Percentiles rank a stretch among this genome's conserved stretches.
Evolutionary conservation across 1,140 invertebrate genomes (phyloP).

Genomic region (Drosophila insularis): DNA sequence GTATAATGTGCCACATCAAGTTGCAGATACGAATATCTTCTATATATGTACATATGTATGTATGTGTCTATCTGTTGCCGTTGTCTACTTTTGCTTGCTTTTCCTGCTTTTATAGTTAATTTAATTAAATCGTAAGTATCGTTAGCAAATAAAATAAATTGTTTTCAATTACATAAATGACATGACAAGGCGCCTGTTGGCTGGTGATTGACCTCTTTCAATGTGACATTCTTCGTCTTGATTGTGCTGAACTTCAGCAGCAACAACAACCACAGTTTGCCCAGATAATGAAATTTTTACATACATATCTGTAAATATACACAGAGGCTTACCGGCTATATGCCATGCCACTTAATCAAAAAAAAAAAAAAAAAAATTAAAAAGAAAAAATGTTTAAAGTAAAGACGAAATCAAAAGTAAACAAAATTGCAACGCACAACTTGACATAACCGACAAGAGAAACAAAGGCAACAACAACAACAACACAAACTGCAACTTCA

Average conservation of each 20-base stretch:
- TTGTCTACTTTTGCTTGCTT: not conserved
- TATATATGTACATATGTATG: conserved; percentile 19
- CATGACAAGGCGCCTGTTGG: conserved; percentile 60
- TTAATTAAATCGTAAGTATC: conserved; percentile 75
- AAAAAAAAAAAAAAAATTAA: conserved; percentile 74
- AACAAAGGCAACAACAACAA: conserved; percentile 34
- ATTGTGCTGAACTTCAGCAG: conserved; percentile 52
- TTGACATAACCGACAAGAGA: conserved; percentile 50
- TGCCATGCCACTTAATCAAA: conserved; percentile 71
- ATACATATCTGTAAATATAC: conserved; percentile 22
- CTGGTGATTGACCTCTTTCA: conserved; percentile 80
- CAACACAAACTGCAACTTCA: conserved; percentile 33
- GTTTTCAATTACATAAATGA: conserved; percentile 71
- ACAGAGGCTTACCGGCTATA: conserved; percentile 41
- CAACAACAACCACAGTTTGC: conserved; percentile 46
- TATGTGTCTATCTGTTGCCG: conserved; percentile 21
- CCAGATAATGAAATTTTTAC: conserved; percentile 60
- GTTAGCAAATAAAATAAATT: conserved; percentile 81
- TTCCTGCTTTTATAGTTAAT: conserved; percentile 67
- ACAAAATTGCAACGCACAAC: conserved; percentile 72
- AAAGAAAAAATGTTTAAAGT: conserved; percentile 71
- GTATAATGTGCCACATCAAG: not conserved
- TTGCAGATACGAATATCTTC: conserved; percentile 25
- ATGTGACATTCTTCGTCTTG: conserved; percentile 73
- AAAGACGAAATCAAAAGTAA: conserved; percentile 78